Conservation (phyloP, 1,140 invertebrate genomes). For the Vollenhovia emeryi region DNA sequence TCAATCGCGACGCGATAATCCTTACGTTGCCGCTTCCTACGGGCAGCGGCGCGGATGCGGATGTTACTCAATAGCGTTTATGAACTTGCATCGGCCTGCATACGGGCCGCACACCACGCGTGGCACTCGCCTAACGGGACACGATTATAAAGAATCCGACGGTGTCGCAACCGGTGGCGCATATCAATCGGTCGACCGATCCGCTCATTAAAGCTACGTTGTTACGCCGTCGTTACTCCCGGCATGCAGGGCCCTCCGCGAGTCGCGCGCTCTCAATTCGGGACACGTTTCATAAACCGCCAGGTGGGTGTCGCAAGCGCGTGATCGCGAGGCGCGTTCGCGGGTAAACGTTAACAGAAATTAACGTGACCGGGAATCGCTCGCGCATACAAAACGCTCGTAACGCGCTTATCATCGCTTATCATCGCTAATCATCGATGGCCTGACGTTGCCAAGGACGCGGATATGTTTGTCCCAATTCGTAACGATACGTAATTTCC, state of each 20-base stretch:
- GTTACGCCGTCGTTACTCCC: slow-evolving; percentile 10
- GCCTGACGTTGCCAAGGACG: background rate
- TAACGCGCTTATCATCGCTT: slow-evolving; percentile 11
- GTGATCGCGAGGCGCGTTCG: slow-evolving; percentile 15
- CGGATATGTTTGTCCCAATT: slow-evolving; percentile 1
- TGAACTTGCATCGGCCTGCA: slow-evolving; percentile 46
- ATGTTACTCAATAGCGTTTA: slow-evolving; percentile 50
- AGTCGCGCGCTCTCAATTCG: slow-evolving; percentile 42
- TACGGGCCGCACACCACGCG: background rate
- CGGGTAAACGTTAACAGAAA: slow-evolving; percentile 18
- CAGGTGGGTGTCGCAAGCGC: slow-evolving; percentile 42
- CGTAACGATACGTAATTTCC: background rate
- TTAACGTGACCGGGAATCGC: background rate
- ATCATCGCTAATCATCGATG: background rate
- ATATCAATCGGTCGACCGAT: slow-evolving; percentile 40
- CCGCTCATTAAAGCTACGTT: slow-evolving; percentile 31
- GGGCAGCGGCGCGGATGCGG: slow-evolving; percentile 21
- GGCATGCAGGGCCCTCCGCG: background rate
- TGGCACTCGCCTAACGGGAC: slow-evolving; percentile 53
- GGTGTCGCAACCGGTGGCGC: slow-evolving; percentile 47
- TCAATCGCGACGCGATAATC: slow-evolving; percentile 33
- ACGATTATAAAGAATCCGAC: slow-evolving; percentile 33
- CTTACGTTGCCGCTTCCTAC: slow-evolving; percentile 22
- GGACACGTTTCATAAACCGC: slow-evolving; percentile 23
- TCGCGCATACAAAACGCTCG: slow-evolving; percentile 10